Evolutionary conservation across 2,888 invertebrate species (phyloP).

Genomic region (Rhaphigaster nebulosa): DNA sequence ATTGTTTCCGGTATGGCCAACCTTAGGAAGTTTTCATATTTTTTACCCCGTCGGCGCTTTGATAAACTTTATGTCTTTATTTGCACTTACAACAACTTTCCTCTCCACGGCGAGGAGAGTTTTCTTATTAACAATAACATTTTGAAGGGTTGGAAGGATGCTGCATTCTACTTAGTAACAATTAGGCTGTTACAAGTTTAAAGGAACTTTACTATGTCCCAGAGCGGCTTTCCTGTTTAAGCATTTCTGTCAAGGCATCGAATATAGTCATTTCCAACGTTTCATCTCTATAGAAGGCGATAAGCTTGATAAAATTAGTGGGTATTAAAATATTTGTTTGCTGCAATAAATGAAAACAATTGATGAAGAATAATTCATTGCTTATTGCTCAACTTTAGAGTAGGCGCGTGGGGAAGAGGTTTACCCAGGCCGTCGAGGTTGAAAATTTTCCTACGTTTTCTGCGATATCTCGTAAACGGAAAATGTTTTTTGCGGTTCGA

Average conservation of each 20-base stretch:
- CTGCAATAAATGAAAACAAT: neutral
- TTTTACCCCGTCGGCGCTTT: neutral
- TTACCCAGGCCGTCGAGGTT: too few species aligned
- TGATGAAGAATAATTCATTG: too few species aligned
- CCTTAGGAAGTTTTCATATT: constrained; percentile 27
- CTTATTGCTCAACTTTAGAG: too few species aligned
- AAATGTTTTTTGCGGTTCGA: too few species aligned
- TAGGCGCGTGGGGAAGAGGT: too few species aligned
- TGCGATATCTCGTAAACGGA: too few species aligned
- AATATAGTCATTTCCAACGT: neutral
- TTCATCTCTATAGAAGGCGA: neutral
- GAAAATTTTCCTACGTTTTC: too few species aligned
- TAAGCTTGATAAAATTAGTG: neutral
- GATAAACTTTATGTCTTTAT: constrained; percentile 37
- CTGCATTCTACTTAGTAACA: constrained; percentile 21
- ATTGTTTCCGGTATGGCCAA: neutral
- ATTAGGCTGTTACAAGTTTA: constrained; percentile 23
- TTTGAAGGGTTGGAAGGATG: constrained; percentile 17
- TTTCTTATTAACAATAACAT: constrained; percentile 35
- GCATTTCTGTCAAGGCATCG: neutral
- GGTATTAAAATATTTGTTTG: neutral
- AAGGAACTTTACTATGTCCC: constrained; percentile 11
- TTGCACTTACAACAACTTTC: constrained; percentile 26
- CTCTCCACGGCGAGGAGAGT: neutral
- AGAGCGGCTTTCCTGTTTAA: neutral